A percentile compares a stretch with the other conserved stretches of the same genome.
These are phyloP conservation scores for Abrostola tripartita DNA, from an alignment of 2,888 invertebrate species.

Conservation along the genomic window DNA sequence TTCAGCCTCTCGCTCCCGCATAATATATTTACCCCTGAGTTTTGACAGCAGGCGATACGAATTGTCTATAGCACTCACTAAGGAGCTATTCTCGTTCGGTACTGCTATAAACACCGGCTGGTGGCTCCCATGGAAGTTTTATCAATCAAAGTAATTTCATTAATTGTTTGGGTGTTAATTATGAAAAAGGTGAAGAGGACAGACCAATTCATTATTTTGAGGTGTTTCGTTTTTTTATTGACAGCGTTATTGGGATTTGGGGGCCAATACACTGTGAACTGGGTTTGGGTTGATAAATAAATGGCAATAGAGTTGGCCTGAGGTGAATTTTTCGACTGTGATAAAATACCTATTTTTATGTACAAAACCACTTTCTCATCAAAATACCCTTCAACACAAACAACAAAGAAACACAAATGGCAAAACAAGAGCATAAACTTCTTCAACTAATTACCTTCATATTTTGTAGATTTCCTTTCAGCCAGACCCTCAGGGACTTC, in stretches of 20 bases:
- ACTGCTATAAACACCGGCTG: constrained; percentile 25
- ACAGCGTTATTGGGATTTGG: too few relatives aligned
- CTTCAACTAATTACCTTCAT: not conserved
- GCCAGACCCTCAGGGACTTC: constrained; percentile 8
- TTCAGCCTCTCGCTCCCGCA: constrained; percentile 16
- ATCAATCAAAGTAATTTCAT: constrained; percentile 16
- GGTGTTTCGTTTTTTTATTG: not conserved
- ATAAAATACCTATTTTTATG: too few relatives aligned
- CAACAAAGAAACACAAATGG: too few relatives aligned
- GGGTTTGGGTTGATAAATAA: too few relatives aligned
- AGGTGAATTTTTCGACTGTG: too few relatives aligned
- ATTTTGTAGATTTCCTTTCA: not conserved
- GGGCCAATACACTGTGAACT: too few relatives aligned
- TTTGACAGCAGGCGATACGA: constrained; percentile 29
- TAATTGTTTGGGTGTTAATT: constrained; percentile 18
- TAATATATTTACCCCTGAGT: constrained; percentile 46
- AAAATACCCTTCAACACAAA: too few relatives aligned
- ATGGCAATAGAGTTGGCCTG: too few relatives aligned
- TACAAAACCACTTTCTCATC: too few relatives aligned
- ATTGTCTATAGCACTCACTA: constrained; percentile 34
- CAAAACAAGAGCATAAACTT: not conserved
- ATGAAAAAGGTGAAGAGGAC: not conserved
- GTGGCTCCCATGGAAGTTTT: constrained; percentile 27
- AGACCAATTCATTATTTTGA: not conserved
- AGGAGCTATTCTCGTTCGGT: constrained; percentile 29